Evolutionary conservation across 2,888 invertebrate species (phyloP).

Genomic region (Acronicta leporina): DNA sequence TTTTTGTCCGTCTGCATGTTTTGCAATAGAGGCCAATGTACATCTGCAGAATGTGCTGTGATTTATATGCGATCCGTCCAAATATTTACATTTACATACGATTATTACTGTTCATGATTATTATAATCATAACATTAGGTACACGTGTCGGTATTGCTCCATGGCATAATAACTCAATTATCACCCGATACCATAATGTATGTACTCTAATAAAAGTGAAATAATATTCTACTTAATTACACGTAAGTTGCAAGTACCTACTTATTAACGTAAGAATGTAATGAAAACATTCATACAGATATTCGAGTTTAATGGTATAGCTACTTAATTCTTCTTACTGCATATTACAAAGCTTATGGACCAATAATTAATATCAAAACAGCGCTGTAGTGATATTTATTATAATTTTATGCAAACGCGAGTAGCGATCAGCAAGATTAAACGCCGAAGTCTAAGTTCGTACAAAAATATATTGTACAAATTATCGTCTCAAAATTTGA

Average conservation of each 20-base stretch:
- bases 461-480: not conserved
- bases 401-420: slow-evolving; percentile 49
- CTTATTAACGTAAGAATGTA: too few relatives aligned
- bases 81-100: slow-evolving; percentile 9
- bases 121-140: too few relatives aligned
- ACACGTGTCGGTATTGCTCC: too few relatives aligned
- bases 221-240: too few relatives aligned
- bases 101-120: too few relatives aligned
- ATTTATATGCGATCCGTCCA: slow-evolving; percentile 27
- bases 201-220: too few relatives aligned
- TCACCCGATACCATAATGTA: too few relatives aligned
- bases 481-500: too few relatives aligned
- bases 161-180: not conserved
- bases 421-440: not conserved
- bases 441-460: slow-evolving; percentile 22
- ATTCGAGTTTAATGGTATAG: slow-evolving; percentile 3
- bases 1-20: slow-evolving; percentile 68
- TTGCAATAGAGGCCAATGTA: slow-evolving; percentile 50
- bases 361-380: slow-evolving; percentile 50
- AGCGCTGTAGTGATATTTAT: slow-evolving; percentile 39
- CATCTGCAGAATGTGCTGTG: slow-evolving; percentile 48
- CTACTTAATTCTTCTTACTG: slow-evolving; percentile 15
- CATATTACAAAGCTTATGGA: slow-evolving; percentile 37
- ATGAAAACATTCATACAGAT: not conserved
- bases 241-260: too few relatives aligned